A percentile compares a stretch with the other conserved stretches of the same genome.
Conservation (phyloP, 1,140 invertebrate genomes). For the Leptestheria dahalacensis region DNA sequence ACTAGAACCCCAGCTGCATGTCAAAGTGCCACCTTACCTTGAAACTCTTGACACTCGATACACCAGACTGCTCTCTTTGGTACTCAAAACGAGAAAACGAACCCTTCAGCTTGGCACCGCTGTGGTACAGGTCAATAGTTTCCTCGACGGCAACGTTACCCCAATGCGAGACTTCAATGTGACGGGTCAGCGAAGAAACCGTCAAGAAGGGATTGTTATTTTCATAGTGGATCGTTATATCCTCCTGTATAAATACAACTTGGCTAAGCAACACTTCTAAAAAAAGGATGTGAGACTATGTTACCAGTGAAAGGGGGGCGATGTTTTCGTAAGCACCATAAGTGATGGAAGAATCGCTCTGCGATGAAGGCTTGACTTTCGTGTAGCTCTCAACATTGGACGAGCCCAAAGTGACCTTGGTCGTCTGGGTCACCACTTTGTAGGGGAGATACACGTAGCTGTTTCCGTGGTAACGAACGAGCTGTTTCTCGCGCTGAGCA, state of each 20-base stretch:
- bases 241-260: constrained; percentile 31
- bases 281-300: constrained; percentile 17
- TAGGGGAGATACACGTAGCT: constrained; percentile 76
- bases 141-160: constrained; percentile 97
- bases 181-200: constrained; percentile 64
- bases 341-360: constrained; percentile 57
- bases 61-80: constrained; percentile 70
- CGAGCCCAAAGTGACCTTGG: constrained; percentile 57
- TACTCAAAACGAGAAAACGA: constrained; percentile 93
- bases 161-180: constrained; percentile 97
- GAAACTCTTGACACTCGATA: constrained; percentile 78
- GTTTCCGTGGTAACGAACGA: constrained; percentile 72
- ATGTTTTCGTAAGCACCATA: constrained; percentile 80
- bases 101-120: constrained; percentile 82
- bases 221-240: constrained; percentile 78
- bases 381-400: constrained; percentile 71
- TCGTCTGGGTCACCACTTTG: constrained; percentile 56
- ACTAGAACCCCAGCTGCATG: not conserved
- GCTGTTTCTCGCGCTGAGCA: constrained; percentile 80
- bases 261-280: not conserved
- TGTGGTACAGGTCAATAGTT: constrained; percentile 75
- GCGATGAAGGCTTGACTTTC: constrained; percentile 65
- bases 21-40: constrained; percentile 35
- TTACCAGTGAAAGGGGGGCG: constrained; percentile 34
- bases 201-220: constrained; percentile 92